A percentile compares a stretch with the other conserved stretches of the same genome.
phyloP scores from a whole-genome alignment of 2,113 vertebrate species.

The Urocitellus parryii region DNA sequence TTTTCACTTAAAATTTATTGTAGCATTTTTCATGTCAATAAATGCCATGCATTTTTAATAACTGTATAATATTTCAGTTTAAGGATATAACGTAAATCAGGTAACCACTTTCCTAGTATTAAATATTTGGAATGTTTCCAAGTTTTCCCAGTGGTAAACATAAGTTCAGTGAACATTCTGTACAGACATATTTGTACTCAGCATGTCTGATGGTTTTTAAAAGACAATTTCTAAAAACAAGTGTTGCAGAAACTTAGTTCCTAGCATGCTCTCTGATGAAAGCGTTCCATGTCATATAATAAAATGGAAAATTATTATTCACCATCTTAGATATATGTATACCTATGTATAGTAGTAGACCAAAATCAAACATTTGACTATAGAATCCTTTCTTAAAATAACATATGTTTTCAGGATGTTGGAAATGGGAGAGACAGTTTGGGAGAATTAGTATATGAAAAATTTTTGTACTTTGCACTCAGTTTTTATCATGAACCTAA shows the following conservation, averaged over 20 bases:
- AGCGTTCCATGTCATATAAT: not conserved
- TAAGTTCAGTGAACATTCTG: not conserved
- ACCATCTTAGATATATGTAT: not conserved
- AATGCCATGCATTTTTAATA: not conserved
- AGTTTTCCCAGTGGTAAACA: not conserved
- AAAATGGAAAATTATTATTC: slow-evolving; percentile 12
- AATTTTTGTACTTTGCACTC: not conserved
- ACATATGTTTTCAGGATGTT: not conserved
- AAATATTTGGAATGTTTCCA: not conserved
- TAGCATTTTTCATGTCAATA: not conserved
- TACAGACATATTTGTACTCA: not conserved
- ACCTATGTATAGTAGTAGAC: not conserved
- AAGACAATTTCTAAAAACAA: not conserved
- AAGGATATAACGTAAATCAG: not conserved
- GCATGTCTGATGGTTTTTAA: not conserved
- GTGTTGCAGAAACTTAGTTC: not conserved
- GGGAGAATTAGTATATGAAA: not conserved
- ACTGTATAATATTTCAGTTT: not conserved
- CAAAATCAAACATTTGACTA: slow-evolving; percentile 19
- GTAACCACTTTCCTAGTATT: not conserved
- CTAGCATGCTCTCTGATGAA: not conserved
- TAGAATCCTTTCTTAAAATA: slow-evolving; percentile 35
- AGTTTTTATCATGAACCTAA: not conserved
- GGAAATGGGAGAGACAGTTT: not conserved
- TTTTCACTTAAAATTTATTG: not conserved